Conservation (phyloP, 92 coral and sea anemone species). For the Montipora capitata region DNA sequence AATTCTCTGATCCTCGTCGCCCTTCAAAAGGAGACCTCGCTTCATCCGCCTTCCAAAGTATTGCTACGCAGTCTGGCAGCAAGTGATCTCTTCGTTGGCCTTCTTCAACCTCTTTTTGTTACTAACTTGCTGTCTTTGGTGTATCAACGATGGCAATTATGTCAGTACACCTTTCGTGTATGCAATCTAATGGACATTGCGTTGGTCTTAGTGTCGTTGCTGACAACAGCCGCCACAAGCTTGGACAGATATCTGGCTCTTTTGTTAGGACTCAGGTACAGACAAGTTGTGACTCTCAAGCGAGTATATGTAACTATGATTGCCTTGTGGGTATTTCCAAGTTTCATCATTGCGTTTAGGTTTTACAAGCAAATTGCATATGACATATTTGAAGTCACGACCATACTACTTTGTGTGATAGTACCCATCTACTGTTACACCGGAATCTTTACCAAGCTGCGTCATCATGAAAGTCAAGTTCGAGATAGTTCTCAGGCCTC, state of each 20-base stretch:
- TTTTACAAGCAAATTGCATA: background rate
- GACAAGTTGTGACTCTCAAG: no score
- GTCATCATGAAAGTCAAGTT: background rate
- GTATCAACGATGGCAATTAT: background rate
- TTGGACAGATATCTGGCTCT: conserved; percentile 33
- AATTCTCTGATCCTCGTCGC: background rate
- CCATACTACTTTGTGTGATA: background rate
- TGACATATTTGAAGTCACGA: no score
- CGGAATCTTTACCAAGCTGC: background rate
- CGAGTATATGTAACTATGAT: no score
- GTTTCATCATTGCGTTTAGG: background rate
- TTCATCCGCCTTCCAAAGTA: background rate
- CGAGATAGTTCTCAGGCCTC: background rate
- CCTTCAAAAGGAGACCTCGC: background rate
- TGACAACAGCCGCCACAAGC: conserved; percentile 10
- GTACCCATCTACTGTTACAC: background rate
- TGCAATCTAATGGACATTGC: no score
- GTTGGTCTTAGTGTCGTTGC: background rate
- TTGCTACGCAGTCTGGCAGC: background rate
- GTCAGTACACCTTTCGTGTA: no score
- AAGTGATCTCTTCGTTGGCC: background rate
- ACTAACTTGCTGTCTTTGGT: background rate
- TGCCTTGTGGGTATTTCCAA: background rate
- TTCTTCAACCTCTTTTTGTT: background rate
- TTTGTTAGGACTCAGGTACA: background rate